Conservation (phyloP, 2,888 invertebrate species). For the Parthenolecanium corni region DNA sequence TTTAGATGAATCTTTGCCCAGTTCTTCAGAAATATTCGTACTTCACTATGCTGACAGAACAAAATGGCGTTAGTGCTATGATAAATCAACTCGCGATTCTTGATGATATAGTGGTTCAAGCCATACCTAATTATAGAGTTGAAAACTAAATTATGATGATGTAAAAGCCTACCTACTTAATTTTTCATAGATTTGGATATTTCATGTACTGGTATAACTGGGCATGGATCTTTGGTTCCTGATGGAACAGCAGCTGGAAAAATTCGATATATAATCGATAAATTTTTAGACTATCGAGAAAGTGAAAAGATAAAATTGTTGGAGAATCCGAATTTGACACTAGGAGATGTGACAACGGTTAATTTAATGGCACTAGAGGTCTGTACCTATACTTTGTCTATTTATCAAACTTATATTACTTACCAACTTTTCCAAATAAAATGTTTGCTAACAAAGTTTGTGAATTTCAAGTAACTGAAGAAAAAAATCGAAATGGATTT, state of each 20-base stretch:
- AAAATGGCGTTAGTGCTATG: slow-evolving; percentile 62
- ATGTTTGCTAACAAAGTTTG: too few species aligned
- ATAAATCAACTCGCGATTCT: too few species aligned
- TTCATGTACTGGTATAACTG: slow-evolving; percentile 53
- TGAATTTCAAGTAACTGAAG: background rate
- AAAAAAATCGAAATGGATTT: background rate
- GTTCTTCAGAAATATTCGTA: slow-evolving; percentile 50
- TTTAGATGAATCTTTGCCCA: slow-evolving; percentile 76
- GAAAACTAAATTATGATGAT: too few species aligned
- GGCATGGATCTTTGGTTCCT: slow-evolving; percentile 73
- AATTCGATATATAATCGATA: slow-evolving; percentile 56
- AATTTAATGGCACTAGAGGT: slow-evolving; percentile 68
- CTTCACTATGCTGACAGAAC: slow-evolving; percentile 64
- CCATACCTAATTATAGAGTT: too few species aligned
- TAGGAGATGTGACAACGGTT: slow-evolving; percentile 77
- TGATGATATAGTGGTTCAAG: too few species aligned
- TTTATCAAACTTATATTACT: too few species aligned
- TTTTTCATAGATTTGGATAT: slow-evolving; percentile 24
- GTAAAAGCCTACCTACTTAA: background rate
- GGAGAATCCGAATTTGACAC: slow-evolving; percentile 50
- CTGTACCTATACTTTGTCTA: too few species aligned
- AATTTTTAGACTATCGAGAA: slow-evolving; percentile 57
- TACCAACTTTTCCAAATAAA: too few species aligned
- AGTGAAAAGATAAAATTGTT: slow-evolving; percentile 55
- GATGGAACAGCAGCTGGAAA: slow-evolving; percentile 77